Evolutionary conservation across 2,113 vertebrate genomes (phyloP), one percentile per base, ranked within the genome.

Genomic region (Percina caprodes): DNA sequence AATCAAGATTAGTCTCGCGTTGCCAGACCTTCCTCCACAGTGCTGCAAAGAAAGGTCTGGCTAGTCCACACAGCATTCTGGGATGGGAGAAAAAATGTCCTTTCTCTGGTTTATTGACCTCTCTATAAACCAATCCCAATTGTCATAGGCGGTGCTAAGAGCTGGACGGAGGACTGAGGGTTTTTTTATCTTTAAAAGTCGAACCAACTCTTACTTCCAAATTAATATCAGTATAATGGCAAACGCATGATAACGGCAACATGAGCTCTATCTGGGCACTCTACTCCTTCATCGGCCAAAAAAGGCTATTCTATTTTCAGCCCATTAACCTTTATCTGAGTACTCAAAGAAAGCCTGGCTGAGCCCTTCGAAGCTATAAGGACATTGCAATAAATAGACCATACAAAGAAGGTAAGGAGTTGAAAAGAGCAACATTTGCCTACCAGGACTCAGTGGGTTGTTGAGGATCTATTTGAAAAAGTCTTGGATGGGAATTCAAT

Each of bases 321-420:
- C 60, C 73, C 54, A 84, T 91, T 78, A 77, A 79, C 69, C 66
- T 86, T 84, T 63, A 75, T 65, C 48, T 16, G 5, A 58, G 73
- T 63, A 24, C 70, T 84, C 21, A 54, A 42, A 74, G 26, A 33
- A 45, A 56, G 58, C 23, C 26, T 52, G 7, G 21, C 69, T 62
- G 18, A 63, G 71, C 74, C 51, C 61, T 61, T 42, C 2, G 26
- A 12, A 73, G 75, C 24, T 42, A 15, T 66, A 56, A 68, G 30
- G 26, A 26, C 63, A 48, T 39, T 26, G 39, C 21, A 69, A 73
- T 73, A 81, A 48, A 79, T 18, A 74, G 63, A 77, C 18, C 26
- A 12, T 74, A 52, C 48, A 61, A 52, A 68, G 39, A 48, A 56
- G 39, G 14, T 21, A 23, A 12, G 6, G 9, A 49, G 46, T 46